Evolutionary conservation across 2,888 invertebrate genomes (phyloP).

Genomic region (Panorpa germanica): DNA sequence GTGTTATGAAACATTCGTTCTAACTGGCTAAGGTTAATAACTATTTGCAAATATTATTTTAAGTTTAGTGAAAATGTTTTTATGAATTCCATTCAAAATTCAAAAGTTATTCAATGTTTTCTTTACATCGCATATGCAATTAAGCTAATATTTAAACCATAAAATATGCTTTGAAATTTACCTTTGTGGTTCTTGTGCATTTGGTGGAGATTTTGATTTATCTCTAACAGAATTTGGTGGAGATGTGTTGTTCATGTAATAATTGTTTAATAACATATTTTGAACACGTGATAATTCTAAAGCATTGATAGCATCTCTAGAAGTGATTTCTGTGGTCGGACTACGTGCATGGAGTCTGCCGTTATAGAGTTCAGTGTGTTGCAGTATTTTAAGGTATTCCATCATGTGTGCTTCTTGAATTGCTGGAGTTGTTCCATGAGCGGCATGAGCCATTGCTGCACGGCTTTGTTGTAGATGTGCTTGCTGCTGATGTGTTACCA

Average conservation of each 20-base stretch:
- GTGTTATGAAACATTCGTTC: too few relatives aligned
- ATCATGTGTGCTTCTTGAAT: constrained; percentile 56
- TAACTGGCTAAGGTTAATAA: too few relatives aligned
- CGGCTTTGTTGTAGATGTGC: constrained; percentile 29
- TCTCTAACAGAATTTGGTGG: constrained; percentile 26
- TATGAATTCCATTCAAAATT: too few relatives aligned
- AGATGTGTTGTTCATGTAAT: constrained; percentile 51
- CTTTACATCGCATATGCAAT: too few relatives aligned
- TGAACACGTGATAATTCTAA: constrained; percentile 63
- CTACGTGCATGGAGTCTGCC: constrained; percentile 22
- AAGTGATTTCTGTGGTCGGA: constrained; percentile 28
- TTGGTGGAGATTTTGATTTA: constrained; percentile 24
- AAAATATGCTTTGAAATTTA: constrained; percentile 15
- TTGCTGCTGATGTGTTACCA: constrained; percentile 40
- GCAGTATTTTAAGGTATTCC: constrained; percentile 59
- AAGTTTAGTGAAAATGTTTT: too few relatives aligned
- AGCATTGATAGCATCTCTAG: constrained; percentile 40
- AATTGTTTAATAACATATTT: constrained; percentile 66
- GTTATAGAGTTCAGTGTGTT: constrained; percentile 28
- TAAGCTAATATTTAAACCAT: not conserved
- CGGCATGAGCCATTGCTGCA: constrained; percentile 34
- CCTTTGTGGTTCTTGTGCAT: constrained; percentile 25
- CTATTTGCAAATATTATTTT: too few relatives aligned
- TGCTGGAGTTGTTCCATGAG: constrained; percentile 21
- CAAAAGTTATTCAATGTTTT: too few relatives aligned